Evolutionary conservation across 2,888 invertebrate genomes (phyloP), one percentile per base, ranked within the genome.

Genomic region (Nemotelus nigrinus): DNA sequence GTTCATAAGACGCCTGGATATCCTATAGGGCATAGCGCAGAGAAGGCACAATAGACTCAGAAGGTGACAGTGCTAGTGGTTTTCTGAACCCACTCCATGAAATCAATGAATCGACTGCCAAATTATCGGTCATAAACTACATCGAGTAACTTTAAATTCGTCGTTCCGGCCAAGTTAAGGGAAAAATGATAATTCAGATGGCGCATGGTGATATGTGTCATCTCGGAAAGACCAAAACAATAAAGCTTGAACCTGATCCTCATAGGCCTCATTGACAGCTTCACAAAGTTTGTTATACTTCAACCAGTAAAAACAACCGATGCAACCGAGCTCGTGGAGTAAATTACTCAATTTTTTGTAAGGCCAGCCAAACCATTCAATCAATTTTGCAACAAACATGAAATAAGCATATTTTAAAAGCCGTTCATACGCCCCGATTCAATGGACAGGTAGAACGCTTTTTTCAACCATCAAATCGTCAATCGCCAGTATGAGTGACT

Each of bases 211-310:
- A 78, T 43, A 45, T 10, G 2, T 65, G 65, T 25, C 74, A 78
- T 48, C 44, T n/a, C 8, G 78, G 67, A 6, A 41, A 74, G 5
- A 67, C 64, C 44, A 50, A 65, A 55, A 78, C 78, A 5, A 39
- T 75, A 3, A 57, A 39, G 47, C 79, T 10, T 1, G 82, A 83
- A 0, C 83, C 83, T 2, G 84, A 83, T 70, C 81, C 82, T 7
- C 8, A 74, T 82, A 10, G 81, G 80, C 5, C 76, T 82, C 0
- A 81, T 84, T 0, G 83, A 83, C 48, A 81, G 76, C 0, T 84
- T 80, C 43, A 41, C 55, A 10, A 71, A 71, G 55, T 71, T 68
- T 47, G 39, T 43, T 41, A 47, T 45, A 2, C 3, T 67, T 5
- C 63, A 63, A 2, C 63, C 63, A 3, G 25, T 10, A 39, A 63